phyloP scores from a whole-genome alignment of 2,113 vertebrate species.

The Brachyhypopomus gauderio region DNA sequence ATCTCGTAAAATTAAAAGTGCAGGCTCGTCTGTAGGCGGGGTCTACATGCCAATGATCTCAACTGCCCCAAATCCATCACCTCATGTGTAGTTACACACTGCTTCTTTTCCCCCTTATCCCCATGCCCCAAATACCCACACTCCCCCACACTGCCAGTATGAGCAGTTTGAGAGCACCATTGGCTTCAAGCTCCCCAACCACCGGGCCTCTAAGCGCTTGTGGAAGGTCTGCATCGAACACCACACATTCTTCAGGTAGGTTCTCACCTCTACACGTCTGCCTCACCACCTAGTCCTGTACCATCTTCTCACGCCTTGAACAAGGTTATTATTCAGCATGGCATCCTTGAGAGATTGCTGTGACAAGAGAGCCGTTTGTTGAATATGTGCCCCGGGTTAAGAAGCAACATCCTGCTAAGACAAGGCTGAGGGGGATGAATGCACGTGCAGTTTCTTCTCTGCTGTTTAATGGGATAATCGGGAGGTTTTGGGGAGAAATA shows the following conservation, averaged over 20 bases:
- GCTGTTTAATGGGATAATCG: not conserved
- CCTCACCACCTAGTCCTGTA: not conserved
- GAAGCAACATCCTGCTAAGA: not conserved
- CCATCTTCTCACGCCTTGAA: not conserved
- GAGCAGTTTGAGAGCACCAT: slow-evolving; percentile 99
- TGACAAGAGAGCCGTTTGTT: not conserved
- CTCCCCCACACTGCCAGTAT: slow-evolving; percentile 77
- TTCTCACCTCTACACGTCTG: not conserved
- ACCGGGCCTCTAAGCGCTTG: slow-evolving; percentile 95
- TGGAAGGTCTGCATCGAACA: slow-evolving; percentile 99
- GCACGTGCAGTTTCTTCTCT: not conserved
- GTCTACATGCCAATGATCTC: slow-evolving; percentile 7
- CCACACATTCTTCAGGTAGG: slow-evolving; percentile 99
- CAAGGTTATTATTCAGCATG: slow-evolving; percentile 11
- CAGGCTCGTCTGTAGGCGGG: slow-evolving; percentile 16
- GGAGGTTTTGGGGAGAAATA: not conserved
- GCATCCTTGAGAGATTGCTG: not conserved
- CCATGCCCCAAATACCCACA: slow-evolving; percentile 40
- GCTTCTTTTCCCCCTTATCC: slow-evolving; percentile 34
- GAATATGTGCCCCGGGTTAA: not conserved
- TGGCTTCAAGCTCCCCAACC: slow-evolving; percentile 98
- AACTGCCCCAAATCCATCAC: slow-evolving; percentile 56
- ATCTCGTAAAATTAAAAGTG: not conserved
- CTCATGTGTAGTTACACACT: slow-evolving; percentile 50
- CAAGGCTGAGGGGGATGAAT: not conserved